Base-by-base conservation (phyloP, 2,797 vertebrate genomes). In the Linurgus olivaceus region DNA sequence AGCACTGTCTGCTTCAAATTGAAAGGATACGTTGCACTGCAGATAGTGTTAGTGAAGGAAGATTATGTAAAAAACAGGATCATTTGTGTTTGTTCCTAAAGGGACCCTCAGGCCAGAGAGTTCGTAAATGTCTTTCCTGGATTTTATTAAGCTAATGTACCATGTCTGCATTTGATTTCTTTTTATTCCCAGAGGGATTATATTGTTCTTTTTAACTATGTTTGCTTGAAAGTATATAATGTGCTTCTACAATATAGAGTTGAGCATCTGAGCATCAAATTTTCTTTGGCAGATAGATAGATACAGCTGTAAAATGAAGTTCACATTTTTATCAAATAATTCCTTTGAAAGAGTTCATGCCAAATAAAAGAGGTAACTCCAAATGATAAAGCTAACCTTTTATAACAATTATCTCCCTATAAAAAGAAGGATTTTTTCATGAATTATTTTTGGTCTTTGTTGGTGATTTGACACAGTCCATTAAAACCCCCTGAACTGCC, bases 101-200 rank as follows among this genome's bases (percentile, higher is more conserved):
- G 57, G 38, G 54, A 57, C 76, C 79, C 73, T 81, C 42, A 80
- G 79, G 91, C 61, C 47, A 72, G 16, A 72, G 54, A 51, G 52
- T 80, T 93, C 0, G 0, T 57, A 91, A 86, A 94, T 93, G 87
- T 68, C 68, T 83, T 90, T 79, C 25, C 38, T 84, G 57, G n/a
- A 35, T 88, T 96, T 94, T 96, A 86, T 94, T 95, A 91, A 87
- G n/a, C 72, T 96, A 95, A 95, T 91, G 93, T 86, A 83, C 85
- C 82, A 33, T 94, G 87, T 68, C 84, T 54, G 42, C 71, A 63
- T 85, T 91, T 88, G 86, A 90, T 96, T 93, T 94, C 75, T 83
- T 87, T 73, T 79, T 74, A 50, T 42, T 95, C n/a, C 76, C 28
- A 42, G 66, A 71, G 61, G 78, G 54, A 77, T 74, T 80, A 50